Conservation (phyloP, 2,113 vertebrate species). For the Himantopus leucocephalus region DNA sequence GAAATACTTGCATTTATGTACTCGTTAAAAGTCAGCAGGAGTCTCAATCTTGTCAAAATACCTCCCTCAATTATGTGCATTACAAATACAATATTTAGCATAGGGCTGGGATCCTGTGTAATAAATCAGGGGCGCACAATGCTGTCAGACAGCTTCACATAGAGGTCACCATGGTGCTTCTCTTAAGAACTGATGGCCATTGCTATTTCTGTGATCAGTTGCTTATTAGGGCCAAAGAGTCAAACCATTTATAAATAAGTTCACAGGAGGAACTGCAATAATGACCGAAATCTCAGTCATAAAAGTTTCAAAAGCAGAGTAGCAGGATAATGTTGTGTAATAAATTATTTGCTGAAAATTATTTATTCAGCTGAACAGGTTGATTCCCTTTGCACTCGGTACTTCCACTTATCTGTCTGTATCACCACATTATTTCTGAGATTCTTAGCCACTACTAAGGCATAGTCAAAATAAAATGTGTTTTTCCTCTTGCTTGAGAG, state of each 20-base stretch:
- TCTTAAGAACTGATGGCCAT: background rate
- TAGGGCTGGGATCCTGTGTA: background rate
- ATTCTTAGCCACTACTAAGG: background rate
- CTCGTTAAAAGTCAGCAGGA: background rate
- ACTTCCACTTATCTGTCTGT: background rate
- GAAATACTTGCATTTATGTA: background rate
- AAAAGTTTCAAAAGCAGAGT: background rate
- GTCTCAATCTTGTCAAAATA: background rate
- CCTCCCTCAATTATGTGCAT: background rate
- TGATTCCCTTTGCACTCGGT: background rate
- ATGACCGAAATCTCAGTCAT: background rate
- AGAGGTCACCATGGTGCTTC: background rate
- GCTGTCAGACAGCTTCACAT: background rate
- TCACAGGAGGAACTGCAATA: background rate
- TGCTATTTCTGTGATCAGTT: background rate
- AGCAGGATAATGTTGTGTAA: background rate
- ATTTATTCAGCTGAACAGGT: background rate
- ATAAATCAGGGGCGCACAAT: background rate
- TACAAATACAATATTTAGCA: background rate
- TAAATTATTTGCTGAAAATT: background rate
- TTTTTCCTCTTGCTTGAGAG: background rate
- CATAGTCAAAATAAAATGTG: background rate
- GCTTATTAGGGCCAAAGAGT: background rate
- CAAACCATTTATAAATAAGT: background rate
- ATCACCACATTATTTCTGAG: background rate